Evolutionary conservation across 2,797 vertebrate genomes (phyloP), one percentile per base, ranked within the genome.

Genomic region (Lacerta agilis): DNA sequence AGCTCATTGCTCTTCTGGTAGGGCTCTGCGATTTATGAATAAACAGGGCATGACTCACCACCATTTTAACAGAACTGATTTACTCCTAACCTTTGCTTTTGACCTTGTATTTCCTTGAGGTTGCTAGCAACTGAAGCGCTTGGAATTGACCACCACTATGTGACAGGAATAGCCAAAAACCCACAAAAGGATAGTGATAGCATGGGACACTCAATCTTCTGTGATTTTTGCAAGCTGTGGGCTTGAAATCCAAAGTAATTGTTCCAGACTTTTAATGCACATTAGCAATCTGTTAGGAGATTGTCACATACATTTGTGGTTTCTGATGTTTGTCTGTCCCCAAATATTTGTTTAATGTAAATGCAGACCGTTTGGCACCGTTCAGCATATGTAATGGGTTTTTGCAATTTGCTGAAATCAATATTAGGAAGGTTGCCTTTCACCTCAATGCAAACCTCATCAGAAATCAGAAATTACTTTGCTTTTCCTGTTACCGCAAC

Each of bases 211-310:
- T 23, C 13, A 29, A 17, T 25, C 36, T 15, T 20, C 55, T 75
- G 82, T 75, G 71, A 55, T 25, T 36, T 38, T 25, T n/a, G 33
- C 5, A 15, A 41, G 66, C 78, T 33, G 9, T 13, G 2, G 69
- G 41, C 86, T 33, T 23, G 23, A 27, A 33, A 82, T 33, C 15
- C 20, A 75, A 41, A 75, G 73, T 33, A 43, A 33, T 66, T 45
- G n/a, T 61, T 82, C 72, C 71, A 45, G 29, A 76, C 27, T 29
- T 27, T 87, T 66, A 82, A 45, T 82, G 38, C 49, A 61, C 86
- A 87, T 87, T 87, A 80, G 36, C 86, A 87, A 81, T 75, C 79
- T 82, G 79, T 76, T 76, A 82, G 71, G 79, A 36, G 58, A 76
- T 27, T 75, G 58, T 82, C 79, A 66, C 20, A 66, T 23, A 36